A percentile compares a stretch with the other conserved stretches of the same genome.
Evolutionary conservation across 2,113 vertebrate species (phyloP).

Genomic region (Narcine bancroftii): DNA sequence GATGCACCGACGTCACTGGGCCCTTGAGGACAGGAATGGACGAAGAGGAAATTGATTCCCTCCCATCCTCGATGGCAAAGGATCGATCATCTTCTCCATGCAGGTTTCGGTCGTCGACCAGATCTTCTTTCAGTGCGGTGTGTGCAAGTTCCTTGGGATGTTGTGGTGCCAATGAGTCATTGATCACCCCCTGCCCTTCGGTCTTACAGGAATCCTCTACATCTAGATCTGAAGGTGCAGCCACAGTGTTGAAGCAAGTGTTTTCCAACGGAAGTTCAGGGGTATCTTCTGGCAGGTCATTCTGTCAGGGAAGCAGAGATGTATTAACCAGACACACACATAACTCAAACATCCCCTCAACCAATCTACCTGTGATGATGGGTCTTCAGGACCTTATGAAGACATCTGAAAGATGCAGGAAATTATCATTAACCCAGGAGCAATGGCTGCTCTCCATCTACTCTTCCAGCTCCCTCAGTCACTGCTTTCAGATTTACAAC

Average conservation of each 20-base stretch:
- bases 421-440: not conserved
- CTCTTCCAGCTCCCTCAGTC: not conserved
- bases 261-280: conserved; percentile 58
- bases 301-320: conserved; percentile 46
- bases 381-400: too few relatives aligned
- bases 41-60: not conserved
- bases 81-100: not conserved
- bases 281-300: conserved; percentile 54
- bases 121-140: too few relatives aligned
- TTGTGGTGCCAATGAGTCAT: not conserved
- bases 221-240: conserved; percentile 55
- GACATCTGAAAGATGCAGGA: not conserved
- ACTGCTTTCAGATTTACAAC: not conserved
- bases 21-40: not conserved
- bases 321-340: not conserved
- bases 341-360: too few relatives aligned
- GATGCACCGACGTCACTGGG: not conserved
- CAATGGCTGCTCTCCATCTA: not conserved
- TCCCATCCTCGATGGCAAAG: not conserved
- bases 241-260: conserved; percentile 58
- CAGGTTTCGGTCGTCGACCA: not conserved
- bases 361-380: too few relatives aligned
- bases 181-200: not conserved
- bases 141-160: not conserved
- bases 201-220: not conserved